Conservation (phyloP, 2,113 vertebrate genomes). For the Petaurus breviceps region DNA sequence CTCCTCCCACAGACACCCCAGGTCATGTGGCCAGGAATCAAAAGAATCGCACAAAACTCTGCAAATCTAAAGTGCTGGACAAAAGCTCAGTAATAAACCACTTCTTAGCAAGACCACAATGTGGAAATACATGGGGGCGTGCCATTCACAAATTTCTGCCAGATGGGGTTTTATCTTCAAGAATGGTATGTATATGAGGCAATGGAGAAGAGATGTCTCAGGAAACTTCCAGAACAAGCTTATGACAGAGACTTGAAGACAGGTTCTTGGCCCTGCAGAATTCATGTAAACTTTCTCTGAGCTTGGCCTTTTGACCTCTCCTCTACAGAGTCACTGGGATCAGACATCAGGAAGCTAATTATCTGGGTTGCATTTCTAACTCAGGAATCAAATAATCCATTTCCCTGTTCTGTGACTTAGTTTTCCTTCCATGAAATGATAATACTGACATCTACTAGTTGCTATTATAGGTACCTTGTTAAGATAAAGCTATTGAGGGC, state of each 20-base stretch:
- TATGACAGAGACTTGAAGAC: not conserved
- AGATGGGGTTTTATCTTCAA: accelerated
- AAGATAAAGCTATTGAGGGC: not conserved
- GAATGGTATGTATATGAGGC: not conserved
- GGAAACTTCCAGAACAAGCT: not conserved
- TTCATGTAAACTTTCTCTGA: not conserved
- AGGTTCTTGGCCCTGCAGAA: not conserved
- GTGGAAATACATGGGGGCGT: accelerated
- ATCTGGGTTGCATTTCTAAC: not conserved
- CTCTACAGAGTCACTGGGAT: not conserved
- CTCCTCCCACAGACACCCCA: not conserved
- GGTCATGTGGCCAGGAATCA: conserved; percentile 5
- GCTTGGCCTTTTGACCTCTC: not conserved
- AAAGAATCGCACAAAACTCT: not conserved
- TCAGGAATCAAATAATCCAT: not conserved
- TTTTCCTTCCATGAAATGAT: not conserved
- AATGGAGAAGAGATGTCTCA: accelerated
- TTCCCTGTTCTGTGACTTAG: not conserved
- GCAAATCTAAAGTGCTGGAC: conserved; percentile 52
- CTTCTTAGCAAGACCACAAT: conserved; percentile 33
- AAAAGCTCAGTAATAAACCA: conserved; percentile 63
- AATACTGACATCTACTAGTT: not conserved
- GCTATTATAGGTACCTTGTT: not conserved
- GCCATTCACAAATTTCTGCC: conserved; percentile 32
- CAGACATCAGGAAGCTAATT: not conserved